Conservation (phyloP, 2,888 invertebrate species). For the Lamproptera curius region DNA sequence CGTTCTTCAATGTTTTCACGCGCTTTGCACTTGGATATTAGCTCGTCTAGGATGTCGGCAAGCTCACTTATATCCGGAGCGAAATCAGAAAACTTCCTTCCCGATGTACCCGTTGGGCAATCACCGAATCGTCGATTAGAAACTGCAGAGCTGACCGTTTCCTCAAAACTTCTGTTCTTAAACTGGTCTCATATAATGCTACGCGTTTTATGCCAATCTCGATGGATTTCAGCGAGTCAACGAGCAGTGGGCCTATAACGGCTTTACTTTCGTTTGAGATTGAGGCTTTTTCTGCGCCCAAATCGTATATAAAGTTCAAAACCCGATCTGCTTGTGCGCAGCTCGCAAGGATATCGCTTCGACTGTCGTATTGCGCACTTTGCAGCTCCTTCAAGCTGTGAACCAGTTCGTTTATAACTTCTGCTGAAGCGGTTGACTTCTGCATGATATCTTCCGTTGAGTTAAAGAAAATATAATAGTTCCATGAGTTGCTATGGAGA, state of each 20-base stretch:
- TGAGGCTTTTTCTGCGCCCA: not conserved
- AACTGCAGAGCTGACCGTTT: conserved; percentile 20
- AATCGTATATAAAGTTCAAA: not conserved
- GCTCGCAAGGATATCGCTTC: not conserved
- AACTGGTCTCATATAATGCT: conserved; percentile 18
- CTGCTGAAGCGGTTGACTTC: not conserved
- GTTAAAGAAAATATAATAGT: no score
- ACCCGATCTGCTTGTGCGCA: not conserved
- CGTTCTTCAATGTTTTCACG: conserved; percentile 15
- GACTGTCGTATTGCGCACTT: not conserved
- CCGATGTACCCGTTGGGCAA: not conserved
- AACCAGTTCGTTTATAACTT: not conserved
- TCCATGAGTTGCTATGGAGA: no score
- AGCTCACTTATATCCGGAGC: conserved; percentile 11
- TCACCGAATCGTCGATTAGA: conserved; percentile 19
- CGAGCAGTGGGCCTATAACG: not conserved
- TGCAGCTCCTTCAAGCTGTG: not conserved
- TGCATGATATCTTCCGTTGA: no score
- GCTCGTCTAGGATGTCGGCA: conserved; percentile 11
- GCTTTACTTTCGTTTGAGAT: not conserved
- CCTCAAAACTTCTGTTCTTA: conserved; percentile 16
- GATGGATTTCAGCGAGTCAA: not conserved
- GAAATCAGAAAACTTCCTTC: conserved; percentile 8
- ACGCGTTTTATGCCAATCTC: conserved; percentile 16
- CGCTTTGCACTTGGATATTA: conserved; percentile 15